Conservation (phyloP, 2,113 vertebrate genomes). For the Prinia subflava region DNA sequence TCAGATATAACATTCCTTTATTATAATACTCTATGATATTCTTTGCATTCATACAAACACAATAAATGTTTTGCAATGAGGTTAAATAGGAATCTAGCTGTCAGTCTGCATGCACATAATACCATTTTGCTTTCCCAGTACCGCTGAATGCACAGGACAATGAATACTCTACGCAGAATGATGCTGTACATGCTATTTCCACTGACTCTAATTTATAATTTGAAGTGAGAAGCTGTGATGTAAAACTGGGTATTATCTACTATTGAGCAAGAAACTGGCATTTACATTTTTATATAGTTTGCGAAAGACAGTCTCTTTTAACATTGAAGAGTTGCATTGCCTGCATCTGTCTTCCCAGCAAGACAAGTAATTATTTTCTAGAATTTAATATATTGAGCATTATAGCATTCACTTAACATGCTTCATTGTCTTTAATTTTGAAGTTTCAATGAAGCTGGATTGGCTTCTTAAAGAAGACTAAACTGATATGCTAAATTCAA, state of each 20-base stretch:
- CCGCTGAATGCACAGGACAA: neutral
- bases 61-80: neutral
- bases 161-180: neutral
- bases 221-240: neutral
- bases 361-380: constrained; percentile 40
- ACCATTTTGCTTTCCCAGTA: neutral
- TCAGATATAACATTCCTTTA: neutral
- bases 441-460: neutral
- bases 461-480: neutral
- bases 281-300: neutral
- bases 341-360: neutral
- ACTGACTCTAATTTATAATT: neutral
- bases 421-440: constrained; percentile 36
- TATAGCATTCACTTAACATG: constrained; percentile 2
- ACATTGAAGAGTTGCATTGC: neutral
- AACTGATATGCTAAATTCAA: neutral
- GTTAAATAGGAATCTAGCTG: neutral
- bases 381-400: neutral
- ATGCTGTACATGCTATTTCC: neutral
- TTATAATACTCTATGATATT: neutral
- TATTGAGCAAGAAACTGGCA: neutral
- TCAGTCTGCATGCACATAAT: neutral
- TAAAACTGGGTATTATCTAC: neutral
- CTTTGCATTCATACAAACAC: neutral
- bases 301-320: neutral